Base-by-base conservation (phyloP, 2,888 invertebrate genomes). In the Diaperis boleti region DNA sequence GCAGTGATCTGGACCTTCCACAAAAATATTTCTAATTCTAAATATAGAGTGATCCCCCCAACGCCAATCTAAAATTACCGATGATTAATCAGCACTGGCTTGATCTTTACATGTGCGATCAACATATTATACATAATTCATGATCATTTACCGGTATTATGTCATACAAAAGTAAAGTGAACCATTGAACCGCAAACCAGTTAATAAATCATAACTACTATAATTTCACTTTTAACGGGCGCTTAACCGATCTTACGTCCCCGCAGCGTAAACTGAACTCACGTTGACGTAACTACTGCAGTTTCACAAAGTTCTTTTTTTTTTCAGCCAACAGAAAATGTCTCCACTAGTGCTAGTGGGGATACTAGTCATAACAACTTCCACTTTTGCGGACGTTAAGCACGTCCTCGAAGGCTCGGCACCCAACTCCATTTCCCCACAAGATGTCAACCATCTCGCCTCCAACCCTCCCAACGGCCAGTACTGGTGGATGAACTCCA, bases 401-500 rank as follows among this genome's bases (percentile, higher is more conserved):
- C 76, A 77, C 64, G 74, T 77, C 55, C 62, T 76, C 22, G 72
- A 73, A 55, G 75, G 72, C 3, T 59, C 68, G 26, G 72, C 72
- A 49, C 56, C 54, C 39, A 61, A 47, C 59, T 60, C 59, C 49
- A 47, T 71, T 26, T 68, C 69, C 50, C 71, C 74, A 15, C 67
- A 68, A 5, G 55, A 35, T 20, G 49, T 76, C 47, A 75, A 76
- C 63, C 49, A 63, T 31, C 68, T 74, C 17, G 69, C 47, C 10
- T 37, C 42, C 39, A 54, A 68, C 52, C 55, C 55, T 5, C 84
- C 84, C 20, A n/a, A n/a, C n/a, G 84, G 85, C 76, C 81, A 82
- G 64, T 87, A 83, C 76, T 88, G 88, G 88, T 88, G 88, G 88
- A 85, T 86, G 82, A 82, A 82, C 62, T 79, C 85, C 17, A 80